Percentiles rank a stretch among this genome's conserved stretches.
Evolutionary conservation across 2,113 vertebrate genomes (phyloP).

Genomic region (Phocoena sinus): DNA sequence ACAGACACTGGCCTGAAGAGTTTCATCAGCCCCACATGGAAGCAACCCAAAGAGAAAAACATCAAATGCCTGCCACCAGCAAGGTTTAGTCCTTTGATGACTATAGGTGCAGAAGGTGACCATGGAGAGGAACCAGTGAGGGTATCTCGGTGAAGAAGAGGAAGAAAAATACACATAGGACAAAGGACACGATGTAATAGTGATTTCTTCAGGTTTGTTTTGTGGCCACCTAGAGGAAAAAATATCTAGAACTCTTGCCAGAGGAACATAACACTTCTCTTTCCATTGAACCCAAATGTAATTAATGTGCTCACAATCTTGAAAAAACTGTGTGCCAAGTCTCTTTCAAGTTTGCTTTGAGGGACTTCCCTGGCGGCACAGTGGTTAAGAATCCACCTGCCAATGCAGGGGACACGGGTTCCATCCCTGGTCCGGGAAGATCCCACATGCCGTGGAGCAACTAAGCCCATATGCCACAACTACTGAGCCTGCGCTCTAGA

Average conservation of each 20-base stretch:
- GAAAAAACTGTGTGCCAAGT: neutral
- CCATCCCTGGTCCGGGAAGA: no score
- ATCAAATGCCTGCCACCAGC: neutral
- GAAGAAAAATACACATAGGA: neutral
- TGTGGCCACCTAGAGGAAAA: neutral
- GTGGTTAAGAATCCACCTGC: no score
- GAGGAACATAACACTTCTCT: neutral
- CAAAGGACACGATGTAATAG: neutral
- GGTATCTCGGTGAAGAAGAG: neutral
- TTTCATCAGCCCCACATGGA: neutral
- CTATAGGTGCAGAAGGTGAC: neutral
- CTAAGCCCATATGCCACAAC: no score
- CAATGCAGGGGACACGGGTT: no score
- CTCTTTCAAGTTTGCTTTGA: neutral
- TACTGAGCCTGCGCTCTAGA: no score
- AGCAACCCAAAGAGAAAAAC: neutral
- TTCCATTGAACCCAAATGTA: neutral
- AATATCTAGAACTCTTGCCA: neutral
- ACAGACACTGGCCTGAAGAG: neutral
- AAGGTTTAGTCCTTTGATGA: neutral
- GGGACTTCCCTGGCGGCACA: no score
- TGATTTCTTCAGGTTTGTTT: neutral
- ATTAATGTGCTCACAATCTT: neutral
- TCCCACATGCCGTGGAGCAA: no score
- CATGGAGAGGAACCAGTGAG: neutral